Conservation (phyloP, 2,888 invertebrate genomes). For the Meta bourneti region DNA sequence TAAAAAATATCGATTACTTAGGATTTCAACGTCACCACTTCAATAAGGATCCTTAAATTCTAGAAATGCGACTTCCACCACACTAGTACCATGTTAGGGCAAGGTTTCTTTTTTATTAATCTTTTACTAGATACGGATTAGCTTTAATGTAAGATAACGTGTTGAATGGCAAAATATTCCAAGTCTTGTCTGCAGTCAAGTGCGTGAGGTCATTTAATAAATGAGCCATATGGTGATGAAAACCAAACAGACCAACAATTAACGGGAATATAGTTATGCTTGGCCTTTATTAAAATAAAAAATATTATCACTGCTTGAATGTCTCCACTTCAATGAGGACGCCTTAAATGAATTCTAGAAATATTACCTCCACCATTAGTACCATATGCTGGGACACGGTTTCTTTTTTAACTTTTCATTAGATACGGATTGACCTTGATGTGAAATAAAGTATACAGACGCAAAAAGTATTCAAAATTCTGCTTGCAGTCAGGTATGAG, state of each 20-base stretch:
- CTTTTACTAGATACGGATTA: slow-evolving; percentile 50
- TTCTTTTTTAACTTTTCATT: slow-evolving; percentile 27
- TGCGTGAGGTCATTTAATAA: too few species aligned
- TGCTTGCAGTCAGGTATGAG: slow-evolving; percentile 44
- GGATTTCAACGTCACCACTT: too few species aligned
- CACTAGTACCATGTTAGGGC: not conserved
- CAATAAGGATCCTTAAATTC: not conserved
- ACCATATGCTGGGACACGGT: not conserved
- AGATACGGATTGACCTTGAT: slow-evolving; percentile 50
- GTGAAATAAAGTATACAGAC: slow-evolving; percentile 40
- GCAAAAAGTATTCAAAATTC: slow-evolving; percentile 38
- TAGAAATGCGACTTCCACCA: slow-evolving; percentile 19
- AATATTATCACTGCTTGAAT: not conserved
- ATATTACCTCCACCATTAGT: slow-evolving; percentile 22
- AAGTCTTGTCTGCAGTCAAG: too few species aligned
- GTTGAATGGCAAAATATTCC: slow-evolving; percentile 23
- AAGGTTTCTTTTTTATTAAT: slow-evolving; percentile 17
- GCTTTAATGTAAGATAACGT: slow-evolving; percentile 45
- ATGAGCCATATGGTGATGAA: too few species aligned
- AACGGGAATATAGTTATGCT: too few species aligned
- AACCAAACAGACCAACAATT: too few species aligned
- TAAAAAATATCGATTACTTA: too few species aligned
- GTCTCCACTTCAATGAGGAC: not conserved
- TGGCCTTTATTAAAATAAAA: too few species aligned
- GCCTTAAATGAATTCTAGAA: not conserved